Evolutionary conservation across 2,797 vertebrate species (phyloP), one percentile per base, ranked within the genome.

Genomic region (Oryzias dopingdopingensis): DNA sequence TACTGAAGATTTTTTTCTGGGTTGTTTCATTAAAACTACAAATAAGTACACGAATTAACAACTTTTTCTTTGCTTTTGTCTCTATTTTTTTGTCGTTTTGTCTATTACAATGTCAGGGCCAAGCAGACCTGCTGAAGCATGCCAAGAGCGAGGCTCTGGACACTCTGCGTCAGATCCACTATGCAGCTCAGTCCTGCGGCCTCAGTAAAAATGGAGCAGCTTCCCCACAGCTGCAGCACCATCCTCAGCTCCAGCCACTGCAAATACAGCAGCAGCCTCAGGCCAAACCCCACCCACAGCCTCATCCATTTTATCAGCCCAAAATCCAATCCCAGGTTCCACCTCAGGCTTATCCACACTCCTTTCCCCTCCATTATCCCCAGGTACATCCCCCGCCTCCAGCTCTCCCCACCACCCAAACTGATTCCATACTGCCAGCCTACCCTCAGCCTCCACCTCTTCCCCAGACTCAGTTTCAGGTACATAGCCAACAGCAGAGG

Each of bases 81-180:
- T 64, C 4, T 50, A 3, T 26, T 18, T 54, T 20, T 70, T 2
- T 62, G 5, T 67, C 17, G 1, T 0, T 41, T 47, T 26, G 26
- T 7, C 26, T 26, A 26, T 26, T 26, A 26, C 5, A 6, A 10
- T 32, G 29, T 61, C 74, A 96, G 95, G 95, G 95, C 76, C 95
- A 96, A 72, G 95, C 95, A 0, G 95, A 96, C 72, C 90, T 96
- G 72, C 88, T 96, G 77, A 96, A 95, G 68, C 95, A 95, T 0
- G 95, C 95, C 47, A 96, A 96, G 86, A 92, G 87, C 0, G 95
- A 96, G 79, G 93, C 94, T 0, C 76, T 95, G 80, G 95, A 96
- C 88, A 96, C 93, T 1, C 86, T 95, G 60, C 92, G 94, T 74
- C 95, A 96, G 91, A 96, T 96, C 84, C 93, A 96, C 90, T 94